A percentile compares a stretch with the other conserved stretches of the same genome.
Conservation (phyloP, 2,797 vertebrate genomes). For the Paratrypauchen microcephalus region DNA sequence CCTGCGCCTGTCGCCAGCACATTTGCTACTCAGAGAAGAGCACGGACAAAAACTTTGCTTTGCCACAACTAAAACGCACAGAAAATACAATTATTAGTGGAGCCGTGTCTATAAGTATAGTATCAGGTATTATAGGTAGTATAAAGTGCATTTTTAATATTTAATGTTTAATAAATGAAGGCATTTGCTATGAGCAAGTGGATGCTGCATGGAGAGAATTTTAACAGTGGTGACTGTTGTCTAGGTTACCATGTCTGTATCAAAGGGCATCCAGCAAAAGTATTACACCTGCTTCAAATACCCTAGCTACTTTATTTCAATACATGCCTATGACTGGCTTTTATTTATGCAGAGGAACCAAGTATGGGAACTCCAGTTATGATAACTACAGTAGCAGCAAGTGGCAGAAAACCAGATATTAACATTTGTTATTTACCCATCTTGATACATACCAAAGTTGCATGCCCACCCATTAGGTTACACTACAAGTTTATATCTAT, state of each 20-base stretch:
- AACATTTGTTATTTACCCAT: neutral
- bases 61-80: constrained; percentile 11
- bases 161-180: neutral
- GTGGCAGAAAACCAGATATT: too few relatives aligned
- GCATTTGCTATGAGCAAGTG: neutral
- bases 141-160: neutral
- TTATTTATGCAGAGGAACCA: neutral
- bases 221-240: neutral
- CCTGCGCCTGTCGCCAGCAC: constrained; percentile 46
- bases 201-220: neutral
- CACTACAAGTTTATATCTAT: neutral
- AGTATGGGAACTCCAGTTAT: too few relatives aligned
- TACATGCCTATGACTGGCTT: neutral
- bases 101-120: neutral
- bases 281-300: neutral
- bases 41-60: constrained; percentile 55
- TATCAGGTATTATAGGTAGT: too few relatives aligned
- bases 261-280: neutral
- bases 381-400: too few relatives aligned
- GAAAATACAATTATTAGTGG: neutral
- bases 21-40: constrained; percentile 43
- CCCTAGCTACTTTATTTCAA: neutral
- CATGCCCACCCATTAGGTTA: constrained; percentile 1
- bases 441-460: neutral
- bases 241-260: neutral